Evolutionary conservation across 2,888 invertebrate species (phyloP), one percentile per base, ranked within the genome.

Genomic region (Synanthedon andrenaeformis): DNA sequence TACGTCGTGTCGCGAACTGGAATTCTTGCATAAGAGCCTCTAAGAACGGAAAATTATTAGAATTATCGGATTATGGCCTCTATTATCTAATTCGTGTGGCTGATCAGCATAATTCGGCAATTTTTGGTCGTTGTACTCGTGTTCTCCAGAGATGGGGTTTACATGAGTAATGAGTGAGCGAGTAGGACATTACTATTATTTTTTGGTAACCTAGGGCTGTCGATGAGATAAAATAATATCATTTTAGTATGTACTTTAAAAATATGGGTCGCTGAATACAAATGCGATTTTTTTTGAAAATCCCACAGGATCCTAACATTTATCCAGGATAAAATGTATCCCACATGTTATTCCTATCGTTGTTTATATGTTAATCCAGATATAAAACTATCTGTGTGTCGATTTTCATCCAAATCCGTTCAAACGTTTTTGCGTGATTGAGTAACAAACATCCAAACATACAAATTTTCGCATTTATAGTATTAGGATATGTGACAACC

Each of bases 11-110:
- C 45, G 45, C n/a, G 45, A 45, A 45, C 45, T 45, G 45, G 14
- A 45, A 45, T 45, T 45, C 14, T 45, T 45, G 45, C 45, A 45
- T 45, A 45, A 45, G 13, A 13, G 45, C 45, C 45, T 65, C 59
- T 63, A 66, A 62, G 62, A 62, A 61, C 61, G 60, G 64, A 63
- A 72, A 75, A 74, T 76, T 76, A 74, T 71, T 71, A 57, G 63
- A 65, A 74, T 77, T 76, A 77, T 74, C 76, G 64, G 67, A 76
- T 77, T 76, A 75, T 63, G 60, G 55, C 56, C 63, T 63, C 62
- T 65, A 64, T 63, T 62, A 65, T 61, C 54, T 59, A 49, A 49
- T 61, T 52, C 52, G 62, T 60, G 62, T 62, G 56, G 51, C 57
- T 57, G 59, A 65, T 68, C 58, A 62, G 57, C 53, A 57, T 66